Base-by-base conservation (phyloP, 2,113 vertebrate species). In the Myiopsitta monachus region DNA sequence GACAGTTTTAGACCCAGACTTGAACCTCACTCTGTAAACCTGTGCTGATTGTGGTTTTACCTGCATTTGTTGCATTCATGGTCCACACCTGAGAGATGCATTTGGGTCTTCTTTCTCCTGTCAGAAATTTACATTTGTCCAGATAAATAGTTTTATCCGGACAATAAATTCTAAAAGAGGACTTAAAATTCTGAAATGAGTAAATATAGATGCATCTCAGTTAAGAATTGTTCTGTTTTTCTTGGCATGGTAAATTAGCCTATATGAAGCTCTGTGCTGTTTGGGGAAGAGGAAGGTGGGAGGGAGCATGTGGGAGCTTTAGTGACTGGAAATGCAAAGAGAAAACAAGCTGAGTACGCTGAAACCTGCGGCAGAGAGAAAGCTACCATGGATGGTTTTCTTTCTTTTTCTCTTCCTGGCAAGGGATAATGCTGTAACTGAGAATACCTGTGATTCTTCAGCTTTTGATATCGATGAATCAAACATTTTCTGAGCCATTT, bases 281-380 rank as follows among this genome's bases (percentile, higher is more conserved):
- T 94, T 90, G 92, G 83, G 63, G 82, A 97, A 94, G 93, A 91
- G 96, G 93, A 95, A 92, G 62, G 93, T 92, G 94, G 72, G 75
- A 95, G 90, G 83, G 59, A 91, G 74, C 8, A 3, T 81, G 90
- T 90, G 63, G 79, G 85, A 92, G 88, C 91, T 96, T 57, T 82
- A 80, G 92, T 82, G 78, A 80, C 82, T 94, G 74, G 89, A 93
- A 98, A 97, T 92, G 97, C 97, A 95, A 97, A 95, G 98, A 98
- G 57, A 90, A 41, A 69, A 66, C 14, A 3, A 80, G 54, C 86
- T 43, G 82, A 92, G 83, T 77, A 70, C 0, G 3, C 72, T 67
- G 82, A 76, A 94, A 52, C 43, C 88, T 46, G 36, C 3, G 2
- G 44, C 4, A 14, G 74, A 51, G 69, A 57, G 47, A 72, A 90